Percentiles rank a stretch among this genome's conserved stretches.
phyloP scores from a whole-genome alignment of 2,888 invertebrate species.

The Steinernema carpocapsae region DNA sequence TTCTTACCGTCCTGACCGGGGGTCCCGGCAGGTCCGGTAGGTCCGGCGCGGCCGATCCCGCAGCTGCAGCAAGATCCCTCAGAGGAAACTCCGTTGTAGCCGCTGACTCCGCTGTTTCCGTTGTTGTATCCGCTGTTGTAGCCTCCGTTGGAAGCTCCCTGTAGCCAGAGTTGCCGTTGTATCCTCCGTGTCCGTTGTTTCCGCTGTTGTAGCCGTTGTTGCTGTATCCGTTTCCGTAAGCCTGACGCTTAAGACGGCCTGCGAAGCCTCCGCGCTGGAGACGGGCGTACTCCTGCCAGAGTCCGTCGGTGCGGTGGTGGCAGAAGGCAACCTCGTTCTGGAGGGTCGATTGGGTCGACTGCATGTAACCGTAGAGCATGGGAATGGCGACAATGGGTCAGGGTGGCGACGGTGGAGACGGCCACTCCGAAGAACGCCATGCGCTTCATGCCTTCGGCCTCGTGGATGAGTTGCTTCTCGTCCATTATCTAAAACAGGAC shows the following conservation, averaged over 20 bases:
- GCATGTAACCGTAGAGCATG: conserved; percentile 59
- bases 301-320: conserved; percentile 52
- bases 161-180: neutral
- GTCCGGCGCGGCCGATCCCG: too few relatives aligned
- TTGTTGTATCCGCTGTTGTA: neutral
- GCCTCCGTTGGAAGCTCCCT: neutral
- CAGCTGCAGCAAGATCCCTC: too few relatives aligned
- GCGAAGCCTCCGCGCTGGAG: neutral
- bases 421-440: conserved; percentile 50
- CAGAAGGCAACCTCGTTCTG: conserved; percentile 56
- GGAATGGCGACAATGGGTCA: conserved; percentile 57
- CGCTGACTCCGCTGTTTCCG: neutral
- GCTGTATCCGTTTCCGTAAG: conserved; percentile 3
- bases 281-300: conserved; percentile 55
- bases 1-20: too few relatives aligned
- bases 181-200: neutral
- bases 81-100: too few relatives aligned
- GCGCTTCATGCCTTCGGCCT: conserved; percentile 39
- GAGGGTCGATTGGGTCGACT: conserved; percentile 58
- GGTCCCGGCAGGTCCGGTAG: too few relatives aligned
- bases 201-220: neutral
- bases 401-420: conserved; percentile 55
- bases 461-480: conserved; percentile 8
- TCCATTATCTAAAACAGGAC: neutral
- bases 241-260: neutral